Evolutionary conservation across 2,797 vertebrate genomes (phyloP), one percentile per base, ranked within the genome.

Genomic region (Notamacropus eugenii): DNA sequence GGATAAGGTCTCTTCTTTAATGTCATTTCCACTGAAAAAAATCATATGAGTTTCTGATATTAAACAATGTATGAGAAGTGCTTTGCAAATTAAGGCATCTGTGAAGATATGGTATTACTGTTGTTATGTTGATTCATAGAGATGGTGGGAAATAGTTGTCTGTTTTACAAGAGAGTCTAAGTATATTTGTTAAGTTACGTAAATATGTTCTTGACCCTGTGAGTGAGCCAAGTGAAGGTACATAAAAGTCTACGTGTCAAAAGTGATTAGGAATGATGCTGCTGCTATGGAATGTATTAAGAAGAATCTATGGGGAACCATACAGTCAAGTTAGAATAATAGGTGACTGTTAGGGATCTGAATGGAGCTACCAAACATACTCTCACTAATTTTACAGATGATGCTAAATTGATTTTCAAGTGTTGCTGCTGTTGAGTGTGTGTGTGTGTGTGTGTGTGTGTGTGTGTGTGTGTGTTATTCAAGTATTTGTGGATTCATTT

Each of bases 401-500:
- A 46, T 46, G 16, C 34, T 74, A 74, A 40, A 74, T 74, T 74
- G n/a, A 46, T 82, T 46, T 46, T 82, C n/a, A 24, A 46, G 40
- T 40, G 22, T 24, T 74, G 1, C 40, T 46, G 6, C 12, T 82
- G 2, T 82, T 82, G 67, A 24, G 50, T 52, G 50, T 5, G 50
- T 52, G 50, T 52, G 50, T 52, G 50, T 52, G 50, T 52, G 50
- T 52, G 50, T 52, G 50, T 50, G 50, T 50, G 3, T 82, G n/a
- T 46, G 0, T 46, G 6, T 82, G 19, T 46, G 10, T 82, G 40
- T 9, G 67, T n/a, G 40, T 95, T 97, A 46, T n/a, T 96, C 90
- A 96, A 92, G 40, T 96, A 54, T 95, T 92, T 0, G 0, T 97
- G 94, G n/a, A 90, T 98, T 97, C 93, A 62, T 54, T 96, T 96